Base-by-base conservation (phyloP, 2,888 invertebrate species). In the Brachypterus glaber region DNA sequence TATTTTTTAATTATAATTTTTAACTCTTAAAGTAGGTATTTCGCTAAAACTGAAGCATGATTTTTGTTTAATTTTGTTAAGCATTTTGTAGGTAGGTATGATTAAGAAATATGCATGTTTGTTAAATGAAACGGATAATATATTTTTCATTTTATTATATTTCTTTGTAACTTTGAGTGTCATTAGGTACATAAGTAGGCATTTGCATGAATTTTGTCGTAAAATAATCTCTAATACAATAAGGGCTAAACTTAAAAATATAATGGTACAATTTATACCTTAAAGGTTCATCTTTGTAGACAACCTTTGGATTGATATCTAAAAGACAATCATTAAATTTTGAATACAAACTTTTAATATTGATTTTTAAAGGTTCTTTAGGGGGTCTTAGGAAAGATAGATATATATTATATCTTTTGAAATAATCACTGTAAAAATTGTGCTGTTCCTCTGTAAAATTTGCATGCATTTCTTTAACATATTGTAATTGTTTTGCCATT, bases 281-380 rank as follows among this genome's bases (percentile, higher is more conserved):
- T 69, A 74, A 75, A 0, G 80, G 74, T 52, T 84, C 82, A 46
- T 76, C 75, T 65, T 77, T 77, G 53, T 87, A 87, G 4, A 74
- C 44, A 2, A 71, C 51, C 35, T 68, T 66, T 0, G 87, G 85
- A 21, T 70, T 58, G 17, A 66, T 62, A 42, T 74, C 73, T 13
- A 74, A 67, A 17, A 87, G 56, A 3, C 82, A 76, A 48, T 71
- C 68, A 49, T 78, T 71, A 50, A 83, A 82, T 18, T 70, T 70
- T 35, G 70, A 58, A 45, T 81, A 74, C 41, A 86, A 63, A 13
- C 53, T 54, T 0, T 55, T 43, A 54, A 77, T 71, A 1, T 70
- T 64, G 26, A 85, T 66, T 49, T 64, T 69, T 48, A 71, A 57
- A 1, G 77, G 71, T 25, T 69, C 61, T 45, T 67, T 72, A 30